Percentiles rank a stretch among this genome's conserved stretches.
Evolutionary conservation across 2,888 invertebrate species (phyloP).

Genomic region (Synanthedon formicaeformis): DNA sequence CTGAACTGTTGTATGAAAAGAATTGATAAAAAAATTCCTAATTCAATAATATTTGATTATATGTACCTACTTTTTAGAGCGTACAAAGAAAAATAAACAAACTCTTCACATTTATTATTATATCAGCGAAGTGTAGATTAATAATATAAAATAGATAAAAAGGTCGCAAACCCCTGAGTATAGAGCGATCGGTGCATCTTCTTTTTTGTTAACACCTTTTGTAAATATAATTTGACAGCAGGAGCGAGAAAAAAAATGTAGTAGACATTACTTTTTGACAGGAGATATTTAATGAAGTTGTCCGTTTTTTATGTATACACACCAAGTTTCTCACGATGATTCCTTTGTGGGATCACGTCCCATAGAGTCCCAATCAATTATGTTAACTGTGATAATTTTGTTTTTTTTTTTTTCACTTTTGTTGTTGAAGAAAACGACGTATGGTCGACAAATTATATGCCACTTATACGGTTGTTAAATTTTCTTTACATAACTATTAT

Average conservation of each 20-base stretch:
- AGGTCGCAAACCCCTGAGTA: constrained; percentile 36
- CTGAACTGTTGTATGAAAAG: no score
- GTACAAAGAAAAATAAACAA: no score
- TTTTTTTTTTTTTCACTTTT: constrained; percentile 26
- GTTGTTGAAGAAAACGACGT: constrained; percentile 22
- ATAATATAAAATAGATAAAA: constrained; percentile 26
- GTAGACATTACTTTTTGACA: constrained; percentile 67
- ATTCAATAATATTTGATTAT: no score
- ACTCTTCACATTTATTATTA: not conserved
- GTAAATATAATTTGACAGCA: constrained; percentile 68
- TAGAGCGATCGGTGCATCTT: constrained; percentile 34
- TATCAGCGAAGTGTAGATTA: not conserved
- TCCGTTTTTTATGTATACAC: constrained; percentile 31
- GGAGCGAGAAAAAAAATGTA: constrained; percentile 63
- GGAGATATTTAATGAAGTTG: constrained; percentile 69
- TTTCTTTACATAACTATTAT: no score
- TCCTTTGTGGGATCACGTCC: constrained; percentile 59
- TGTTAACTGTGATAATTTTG: constrained; percentile 64
- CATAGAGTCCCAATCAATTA: constrained; percentile 63
- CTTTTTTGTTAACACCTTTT: constrained; percentile 70
- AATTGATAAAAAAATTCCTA: no score
- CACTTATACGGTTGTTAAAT: constrained; percentile 47
- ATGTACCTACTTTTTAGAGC: no score
- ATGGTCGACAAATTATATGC: constrained; percentile 54
- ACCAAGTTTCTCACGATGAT: constrained; percentile 49